phyloP scores from a whole-genome alignment of 2,888 invertebrate species.

The Argyra leucocephala region DNA sequence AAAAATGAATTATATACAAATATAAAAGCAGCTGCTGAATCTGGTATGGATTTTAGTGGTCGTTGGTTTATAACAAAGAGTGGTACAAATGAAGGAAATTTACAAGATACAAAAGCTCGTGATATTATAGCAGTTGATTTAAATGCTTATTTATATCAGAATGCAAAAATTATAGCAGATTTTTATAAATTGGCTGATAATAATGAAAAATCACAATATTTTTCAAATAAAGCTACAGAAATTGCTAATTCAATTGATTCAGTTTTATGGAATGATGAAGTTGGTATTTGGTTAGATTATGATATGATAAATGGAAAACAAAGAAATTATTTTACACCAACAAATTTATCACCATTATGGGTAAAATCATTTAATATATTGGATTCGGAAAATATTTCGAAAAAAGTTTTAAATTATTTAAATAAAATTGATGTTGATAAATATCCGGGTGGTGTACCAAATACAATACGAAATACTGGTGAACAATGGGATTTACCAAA shows the following conservation, averaged over 20 bases:
- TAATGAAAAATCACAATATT: constrained; percentile 48
- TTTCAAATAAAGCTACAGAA: constrained; percentile 48
- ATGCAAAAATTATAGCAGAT: constrained; percentile 59
- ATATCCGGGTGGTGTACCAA: constrained; percentile 64
- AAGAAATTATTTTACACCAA: constrained; percentile 62
- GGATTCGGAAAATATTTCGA: constrained; percentile 48
- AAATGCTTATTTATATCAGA: constrained; percentile 72
- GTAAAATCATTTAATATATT: constrained; percentile 55
- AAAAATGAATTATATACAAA: constrained; percentile 62
- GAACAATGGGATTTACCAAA: constrained; percentile 84
- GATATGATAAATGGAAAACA: constrained; percentile 53
- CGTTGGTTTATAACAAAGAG: constrained; percentile 65
- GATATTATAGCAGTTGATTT: constrained; percentile 77
- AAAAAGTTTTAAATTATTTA: constrained; percentile 55
- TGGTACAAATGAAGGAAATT: constrained; percentile 55
- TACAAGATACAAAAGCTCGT: constrained; percentile 62
- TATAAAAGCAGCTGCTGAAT: constrained; percentile 77
- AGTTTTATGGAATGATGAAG: constrained; percentile 73
- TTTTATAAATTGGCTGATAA: constrained; percentile 52
- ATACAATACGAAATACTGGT: constrained; percentile 61
- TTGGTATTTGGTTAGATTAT: constrained; percentile 75
- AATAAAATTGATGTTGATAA: constrained; percentile 50
- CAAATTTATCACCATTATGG: constrained; percentile 70
- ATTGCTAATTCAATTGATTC: constrained; percentile 45
- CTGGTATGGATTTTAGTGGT: constrained; percentile 86